These are phyloP conservation scores for Drosophila repleta DNA, from an alignment of 1,140 invertebrate genomes.

Conservation along the genomic window DNA sequence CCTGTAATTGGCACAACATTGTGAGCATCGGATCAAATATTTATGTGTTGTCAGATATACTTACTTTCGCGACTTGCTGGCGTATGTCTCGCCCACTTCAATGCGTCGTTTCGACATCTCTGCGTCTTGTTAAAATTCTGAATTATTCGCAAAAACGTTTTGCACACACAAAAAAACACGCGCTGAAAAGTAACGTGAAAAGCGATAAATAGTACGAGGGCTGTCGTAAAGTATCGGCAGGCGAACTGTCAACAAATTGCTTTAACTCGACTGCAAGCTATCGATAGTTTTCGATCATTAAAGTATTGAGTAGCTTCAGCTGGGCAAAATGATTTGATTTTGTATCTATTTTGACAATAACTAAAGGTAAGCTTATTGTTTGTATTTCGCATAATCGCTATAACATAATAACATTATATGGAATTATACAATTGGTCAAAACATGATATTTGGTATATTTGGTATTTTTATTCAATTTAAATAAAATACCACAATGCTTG, in stretches of 20 bases:
- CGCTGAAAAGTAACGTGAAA: conserved; percentile 70
- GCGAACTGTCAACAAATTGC: background rate
- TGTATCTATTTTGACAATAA: too few relatives aligned
- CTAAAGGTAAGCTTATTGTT: too few relatives aligned
- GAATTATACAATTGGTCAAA: too few relatives aligned
- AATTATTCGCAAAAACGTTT: conserved; percentile 35
- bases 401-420: too few relatives aligned
- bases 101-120: conserved; percentile 92
- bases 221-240: conserved; percentile 8
- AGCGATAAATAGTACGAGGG: conserved; percentile 34
- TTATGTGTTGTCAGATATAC: conserved; percentile 49
- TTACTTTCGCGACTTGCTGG: conserved; percentile 89
- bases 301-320: background rate
- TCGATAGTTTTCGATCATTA: background rate
- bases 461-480: background rate
- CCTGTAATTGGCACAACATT: conserved; percentile 26
- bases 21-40: background rate
- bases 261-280: background rate
- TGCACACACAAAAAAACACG: conserved; percentile 70
- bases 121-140: conserved; percentile 9
- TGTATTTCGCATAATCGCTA: too few relatives aligned
- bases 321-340: too few relatives aligned
- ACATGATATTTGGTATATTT: too few relatives aligned
- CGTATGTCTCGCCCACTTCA: conserved; percentile 92
- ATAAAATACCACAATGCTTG: background rate